Base-by-base conservation (phyloP, 2,888 invertebrate species). In the Stenotaenia linearis region DNA sequence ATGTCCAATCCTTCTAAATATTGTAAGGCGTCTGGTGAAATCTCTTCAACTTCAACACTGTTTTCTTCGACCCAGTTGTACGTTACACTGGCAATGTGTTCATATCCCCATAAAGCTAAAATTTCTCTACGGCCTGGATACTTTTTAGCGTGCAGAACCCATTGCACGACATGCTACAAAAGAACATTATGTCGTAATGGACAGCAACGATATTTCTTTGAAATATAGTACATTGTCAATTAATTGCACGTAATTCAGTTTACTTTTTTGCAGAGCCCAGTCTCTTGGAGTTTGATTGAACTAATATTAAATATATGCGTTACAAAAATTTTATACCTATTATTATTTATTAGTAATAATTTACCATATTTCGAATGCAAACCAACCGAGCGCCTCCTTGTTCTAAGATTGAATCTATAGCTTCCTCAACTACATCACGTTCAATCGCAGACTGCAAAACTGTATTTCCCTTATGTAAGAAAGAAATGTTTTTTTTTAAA, bases 371-470 rank as follows among this genome's bases (percentile, higher is more conserved):
- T 37, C 83, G 81, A 25, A 82, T 81, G 78, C 80, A 82, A 50
- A 83, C 79, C 4, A 83, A 78, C 10, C 80, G 32, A 23, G 83
- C 81, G 2, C 83, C 82, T 61, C 82, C 82, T 81, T 80, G 80
- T 32, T 80, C 74, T 75, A 82, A 78, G 7, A 82, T 69, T 18
- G 80, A 18, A 28, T 76, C 78, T 32, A 82, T 80, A 6, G 81
- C 79, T 40, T 81, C 81, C 4, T 78, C 6, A 18, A n/a, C 77
- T 12, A 83, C 82, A 21, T 78, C 80, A 32, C 80, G 61, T 35
- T 81, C 80, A 23, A 83, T 79, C 23, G 83, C 82, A 21, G 81
- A 77, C 77, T 81, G 80, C n/a, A 83, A 79, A 1, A 82, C 80
- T 40, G 81, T 82, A 12, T 81, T 81, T n/a, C 83, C 82, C 82